phyloP scores from a whole-genome alignment of 1,140 invertebrate genomes.

The Coptotermes formosanus region DNA sequence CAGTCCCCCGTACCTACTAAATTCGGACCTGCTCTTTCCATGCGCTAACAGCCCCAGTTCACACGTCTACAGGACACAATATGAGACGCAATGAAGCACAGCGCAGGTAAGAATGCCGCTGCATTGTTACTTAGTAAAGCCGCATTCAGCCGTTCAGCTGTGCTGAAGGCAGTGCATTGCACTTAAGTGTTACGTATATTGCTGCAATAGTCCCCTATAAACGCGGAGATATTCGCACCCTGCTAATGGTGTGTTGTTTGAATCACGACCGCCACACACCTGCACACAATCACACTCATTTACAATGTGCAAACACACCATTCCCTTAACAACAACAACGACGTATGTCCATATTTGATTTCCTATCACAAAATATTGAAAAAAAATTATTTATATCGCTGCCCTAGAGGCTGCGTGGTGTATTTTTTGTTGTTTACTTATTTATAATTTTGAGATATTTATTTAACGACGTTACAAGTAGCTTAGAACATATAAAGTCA shows the following conservation, averaged over 20 bases:
- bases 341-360: not conserved
- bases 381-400: no score
- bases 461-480: no score
- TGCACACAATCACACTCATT: slow-evolving; percentile 2
- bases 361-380: no score
- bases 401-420: no score
- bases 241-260: not conserved
- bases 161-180: not conserved
- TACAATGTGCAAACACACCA: not conserved
- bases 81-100: no score
- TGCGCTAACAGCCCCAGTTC: no score
- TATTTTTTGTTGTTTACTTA: no score
- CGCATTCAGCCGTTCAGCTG: not conserved
- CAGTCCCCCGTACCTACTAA: no score
- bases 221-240: not conserved
- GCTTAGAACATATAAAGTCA: no score
- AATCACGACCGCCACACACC: not conserved
- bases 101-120: not conserved
- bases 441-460: no score
- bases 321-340: not conserved
- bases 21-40: no score
- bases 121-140: not conserved
- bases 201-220: not conserved
- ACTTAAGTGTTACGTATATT: not conserved
- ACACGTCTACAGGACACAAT: no score